Evolutionary conservation across 2,113 vertebrate species (phyloP).

Genomic region (Fulica atra): DNA sequence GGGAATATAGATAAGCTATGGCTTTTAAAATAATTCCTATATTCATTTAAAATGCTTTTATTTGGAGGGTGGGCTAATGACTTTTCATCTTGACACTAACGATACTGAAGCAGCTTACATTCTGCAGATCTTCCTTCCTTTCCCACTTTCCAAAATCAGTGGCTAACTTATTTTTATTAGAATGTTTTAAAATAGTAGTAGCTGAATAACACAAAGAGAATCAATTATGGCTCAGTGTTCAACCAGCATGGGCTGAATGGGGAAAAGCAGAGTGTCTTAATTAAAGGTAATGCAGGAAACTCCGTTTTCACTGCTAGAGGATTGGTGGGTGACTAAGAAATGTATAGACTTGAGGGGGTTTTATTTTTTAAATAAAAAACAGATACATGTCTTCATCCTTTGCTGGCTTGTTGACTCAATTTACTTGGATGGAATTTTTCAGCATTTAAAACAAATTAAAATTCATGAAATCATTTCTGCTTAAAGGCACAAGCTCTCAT

Average conservation of each 20-base stretch:
- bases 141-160: not conserved
- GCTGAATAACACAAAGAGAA: not conserved
- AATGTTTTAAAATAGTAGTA: not conserved
- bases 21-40: not conserved
- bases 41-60: not conserved
- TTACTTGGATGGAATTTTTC: conserved; percentile 47
- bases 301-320: not conserved
- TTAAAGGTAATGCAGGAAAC: conserved; percentile 11
- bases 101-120: not conserved
- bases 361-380: conserved; percentile 34
- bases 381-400: conserved; percentile 23
- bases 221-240: not conserved
- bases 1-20: not conserved
- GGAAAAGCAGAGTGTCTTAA: conserved; percentile 11
- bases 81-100: not conserved
- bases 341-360: not conserved
- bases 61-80: not conserved
- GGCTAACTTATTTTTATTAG: not conserved
- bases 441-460: conserved; percentile 63
- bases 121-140: not conserved
- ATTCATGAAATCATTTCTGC: conserved; percentile 49
- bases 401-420: conserved; percentile 36
- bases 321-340: conserved; percentile 32
- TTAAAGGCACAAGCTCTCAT: conserved; percentile 46
- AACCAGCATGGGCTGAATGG: not conserved